Evolutionary conservation across 2,797 vertebrate genomes (phyloP), one percentile per base, ranked within the genome.

Genomic region (Ptychadena robeensis): DNA sequence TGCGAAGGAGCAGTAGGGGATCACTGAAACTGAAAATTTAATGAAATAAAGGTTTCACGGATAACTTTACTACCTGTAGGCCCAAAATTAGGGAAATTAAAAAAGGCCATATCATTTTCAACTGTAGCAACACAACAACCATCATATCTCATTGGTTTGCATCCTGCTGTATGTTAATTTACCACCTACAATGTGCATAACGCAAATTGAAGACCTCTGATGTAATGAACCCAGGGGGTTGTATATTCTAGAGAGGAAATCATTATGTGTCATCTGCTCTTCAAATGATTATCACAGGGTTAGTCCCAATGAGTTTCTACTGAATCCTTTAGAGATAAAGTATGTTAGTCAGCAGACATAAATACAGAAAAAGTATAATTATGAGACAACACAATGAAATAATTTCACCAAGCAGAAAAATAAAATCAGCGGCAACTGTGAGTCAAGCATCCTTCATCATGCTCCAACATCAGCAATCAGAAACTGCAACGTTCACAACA

Each of bases 351-450:
- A 27, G 76, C 65, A 69, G 76, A 27, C 76, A 79, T 79, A 79
- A 79, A 79, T 79, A 79, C 18, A 59, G 31, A 69, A 79, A 59
- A 67, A 66, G 27, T 37, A 25, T 79, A 79, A 79, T 79, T 79
- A 79, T 57, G 76, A 79, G 44, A 79, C 65, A 79, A 37, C 31
- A 66, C 14, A 68, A 79, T 79, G 67, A 79, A 59, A 79, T 68
- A 37, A 79, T 59, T 69, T 69, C 65, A 28, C 65, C 76, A 69
- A 68, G 76, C 65, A 68, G 31, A 79, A 79, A 79, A 53, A 69
- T 69, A 69, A 79, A 69, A 79, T 68, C 76, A 68, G 76, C 76
- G 10, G 40, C 12, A 28, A 79, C 76, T 79, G 76, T 79, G 65
- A 79, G 64, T 79, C 38, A 68, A 79, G 76, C 31, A 66, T 32